These are phyloP conservation scores for Chloroclysta siterata DNA, from an alignment of 2,888 invertebrate species.

Conservation along the genomic window DNA sequence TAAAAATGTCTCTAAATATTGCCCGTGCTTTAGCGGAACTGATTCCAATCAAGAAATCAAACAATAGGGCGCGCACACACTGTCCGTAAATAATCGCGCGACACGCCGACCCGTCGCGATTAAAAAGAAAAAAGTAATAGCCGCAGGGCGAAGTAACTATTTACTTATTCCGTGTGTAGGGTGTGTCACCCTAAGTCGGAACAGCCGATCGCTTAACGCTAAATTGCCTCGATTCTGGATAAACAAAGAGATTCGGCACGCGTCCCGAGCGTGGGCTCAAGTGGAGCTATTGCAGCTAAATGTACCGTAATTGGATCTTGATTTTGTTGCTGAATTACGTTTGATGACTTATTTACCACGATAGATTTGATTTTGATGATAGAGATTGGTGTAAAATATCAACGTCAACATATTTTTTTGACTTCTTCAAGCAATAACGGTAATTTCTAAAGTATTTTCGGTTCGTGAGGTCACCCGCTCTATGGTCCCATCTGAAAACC, in stretches of 20 bases:
- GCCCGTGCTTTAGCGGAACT: conserved; percentile 62
- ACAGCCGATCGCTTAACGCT: conserved; percentile 72
- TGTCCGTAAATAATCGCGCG: conserved; percentile 65
- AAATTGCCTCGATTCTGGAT: conserved; percentile 75
- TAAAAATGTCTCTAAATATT: conserved; percentile 50
- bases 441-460: no score
- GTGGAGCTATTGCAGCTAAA: conserved; percentile 69
- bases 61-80: conserved; percentile 62
- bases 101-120: conserved; percentile 62
- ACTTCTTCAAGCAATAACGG: no score
- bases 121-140: conserved; percentile 58
- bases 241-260: conserved; percentile 76
- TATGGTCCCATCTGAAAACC: no score
- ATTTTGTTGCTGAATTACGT: conserved; percentile 61
- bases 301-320: conserved; percentile 79
- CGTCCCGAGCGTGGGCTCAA: conserved; percentile 58
- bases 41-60: conserved; percentile 66
- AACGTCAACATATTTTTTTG: background rate
- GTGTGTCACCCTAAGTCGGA: conserved; percentile 61
- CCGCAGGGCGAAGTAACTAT: conserved; percentile 17
- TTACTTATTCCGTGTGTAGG: conserved; percentile 42
- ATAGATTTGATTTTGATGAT: conserved; percentile 14
- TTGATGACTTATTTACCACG: conserved; percentile 52
- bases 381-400: background rate
- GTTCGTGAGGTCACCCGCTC: no score